A percentile compares a stretch with the other conserved stretches of the same genome.
Conservation (phyloP, 2,888 invertebrate genomes). For the Amphipoea lucens region DNA sequence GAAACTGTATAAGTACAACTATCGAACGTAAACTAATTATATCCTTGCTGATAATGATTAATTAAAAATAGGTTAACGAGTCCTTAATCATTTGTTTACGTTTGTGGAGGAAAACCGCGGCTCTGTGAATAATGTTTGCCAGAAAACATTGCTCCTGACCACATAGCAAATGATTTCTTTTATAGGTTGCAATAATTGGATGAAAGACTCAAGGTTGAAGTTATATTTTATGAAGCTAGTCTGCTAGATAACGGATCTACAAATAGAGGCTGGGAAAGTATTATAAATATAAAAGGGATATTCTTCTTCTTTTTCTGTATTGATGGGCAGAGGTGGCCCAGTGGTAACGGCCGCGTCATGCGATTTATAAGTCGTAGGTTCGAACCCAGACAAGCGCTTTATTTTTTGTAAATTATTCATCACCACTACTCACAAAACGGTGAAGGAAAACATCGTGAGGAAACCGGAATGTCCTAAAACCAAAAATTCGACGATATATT, state of each 20-base stretch:
- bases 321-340: no score
- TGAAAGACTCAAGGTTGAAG: background rate
- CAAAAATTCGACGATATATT: background rate
- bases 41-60: constrained; percentile 57
- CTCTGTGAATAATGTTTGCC: constrained; percentile 38
- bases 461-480: background rate
- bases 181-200: constrained; percentile 16
- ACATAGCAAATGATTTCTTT: constrained; percentile 31
- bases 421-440: background rate
- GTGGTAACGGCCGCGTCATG: no score
- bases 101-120: constrained; percentile 75
- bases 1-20: constrained; percentile 47
- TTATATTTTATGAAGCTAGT: background rate
- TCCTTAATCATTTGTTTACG: constrained; percentile 78
- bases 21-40: constrained; percentile 58
- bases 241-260: background rate
- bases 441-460: background rate
- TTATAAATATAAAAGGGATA: background rate
- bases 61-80: constrained; percentile 71
- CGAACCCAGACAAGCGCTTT: background rate
- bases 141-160: constrained; percentile 45
- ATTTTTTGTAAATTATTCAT: background rate
- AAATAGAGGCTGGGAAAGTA: background rate
- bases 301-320: background rate
- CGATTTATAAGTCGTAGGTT: no score